These are phyloP conservation scores for Corythornis leucogaster DNA, from an alignment of 2,797 vertebrate genomes.

Conservation along the genomic window DNA sequence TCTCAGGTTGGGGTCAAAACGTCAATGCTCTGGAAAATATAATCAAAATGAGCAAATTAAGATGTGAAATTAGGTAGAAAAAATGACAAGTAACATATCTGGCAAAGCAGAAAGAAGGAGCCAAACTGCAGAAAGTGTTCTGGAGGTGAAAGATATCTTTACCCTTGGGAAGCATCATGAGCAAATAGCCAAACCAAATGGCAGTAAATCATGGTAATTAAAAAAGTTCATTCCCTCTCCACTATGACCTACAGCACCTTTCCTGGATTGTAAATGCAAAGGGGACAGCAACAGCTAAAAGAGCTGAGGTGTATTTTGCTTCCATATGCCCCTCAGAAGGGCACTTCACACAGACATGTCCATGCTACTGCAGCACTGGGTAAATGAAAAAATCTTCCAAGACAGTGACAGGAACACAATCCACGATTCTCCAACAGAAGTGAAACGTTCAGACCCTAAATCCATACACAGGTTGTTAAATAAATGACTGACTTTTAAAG, in stretches of 20 bases:
- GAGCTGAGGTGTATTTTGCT: not conserved
- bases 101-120: slow-evolving; percentile 25
- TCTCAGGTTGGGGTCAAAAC: slow-evolving; percentile 48
- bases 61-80: slow-evolving; percentile 43
- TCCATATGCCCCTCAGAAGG: not conserved
- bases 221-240: not conserved
- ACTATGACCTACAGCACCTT: slow-evolving; percentile 1
- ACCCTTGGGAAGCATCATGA: not conserved
- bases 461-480: slow-evolving; percentile 18
- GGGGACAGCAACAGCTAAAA: not conserved
- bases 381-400: not conserved
- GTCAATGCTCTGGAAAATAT: slow-evolving; percentile 54
- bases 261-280: not conserved
- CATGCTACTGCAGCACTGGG: not conserved
- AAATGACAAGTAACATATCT: slow-evolving; percentile 23
- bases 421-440: not conserved
- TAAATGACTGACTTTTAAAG: slow-evolving; percentile 23
- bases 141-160: slow-evolving; percentile 50
- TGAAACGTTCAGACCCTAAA: not conserved
- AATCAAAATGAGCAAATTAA: slow-evolving; percentile 66
- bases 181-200: slow-evolving; percentile 10
- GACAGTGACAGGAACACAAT: not conserved
- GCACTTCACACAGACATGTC: not conserved
- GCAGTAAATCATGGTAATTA: slow-evolving; percentile 38
- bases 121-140: not conserved